phyloP scores from a whole-genome alignment of 2,797 vertebrate species.

The Sebastiscus albofasciatus region DNA sequence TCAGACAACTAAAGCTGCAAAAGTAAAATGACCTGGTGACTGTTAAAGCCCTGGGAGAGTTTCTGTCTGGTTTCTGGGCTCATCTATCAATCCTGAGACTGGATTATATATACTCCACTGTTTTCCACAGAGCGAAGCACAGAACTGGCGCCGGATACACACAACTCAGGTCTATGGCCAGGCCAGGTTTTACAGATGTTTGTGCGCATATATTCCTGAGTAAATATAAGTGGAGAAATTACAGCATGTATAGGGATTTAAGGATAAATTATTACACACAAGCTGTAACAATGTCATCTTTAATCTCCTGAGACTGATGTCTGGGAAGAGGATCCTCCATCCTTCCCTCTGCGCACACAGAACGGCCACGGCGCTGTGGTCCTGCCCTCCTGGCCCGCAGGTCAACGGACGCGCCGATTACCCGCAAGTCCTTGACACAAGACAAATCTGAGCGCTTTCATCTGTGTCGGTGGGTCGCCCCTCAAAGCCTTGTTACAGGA shows the following conservation, averaged over 20 bases:
- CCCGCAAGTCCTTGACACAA: conserved; percentile 83
- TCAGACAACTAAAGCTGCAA: conserved; percentile 77
- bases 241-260: not conserved
- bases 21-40: conserved; percentile 74
- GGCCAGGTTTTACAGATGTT: not conserved
- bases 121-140: conserved; percentile 21
- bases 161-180: not conserved
- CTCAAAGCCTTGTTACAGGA: conserved; percentile 90
- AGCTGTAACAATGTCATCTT: not conserved
- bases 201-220: not conserved
- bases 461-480: conserved; percentile 87
- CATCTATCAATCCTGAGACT: conserved; percentile 63
- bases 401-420: conserved; percentile 87
- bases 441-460: conserved; percentile 88
- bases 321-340: conserved; percentile 31
- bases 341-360: conserved; percentile 33
- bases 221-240: not conserved
- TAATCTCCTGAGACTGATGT: conserved; percentile 17
- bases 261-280: conserved; percentile 10
- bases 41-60: conserved; percentile 72
- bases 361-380: conserved; percentile 60
- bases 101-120: conserved; percentile 45
- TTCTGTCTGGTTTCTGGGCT: conserved; percentile 72
- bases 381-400: conserved; percentile 80
- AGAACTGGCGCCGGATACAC: conserved; percentile 8